Conservation (phyloP, 1,140 invertebrate genomes). For the Halesus radiatus region DNA sequence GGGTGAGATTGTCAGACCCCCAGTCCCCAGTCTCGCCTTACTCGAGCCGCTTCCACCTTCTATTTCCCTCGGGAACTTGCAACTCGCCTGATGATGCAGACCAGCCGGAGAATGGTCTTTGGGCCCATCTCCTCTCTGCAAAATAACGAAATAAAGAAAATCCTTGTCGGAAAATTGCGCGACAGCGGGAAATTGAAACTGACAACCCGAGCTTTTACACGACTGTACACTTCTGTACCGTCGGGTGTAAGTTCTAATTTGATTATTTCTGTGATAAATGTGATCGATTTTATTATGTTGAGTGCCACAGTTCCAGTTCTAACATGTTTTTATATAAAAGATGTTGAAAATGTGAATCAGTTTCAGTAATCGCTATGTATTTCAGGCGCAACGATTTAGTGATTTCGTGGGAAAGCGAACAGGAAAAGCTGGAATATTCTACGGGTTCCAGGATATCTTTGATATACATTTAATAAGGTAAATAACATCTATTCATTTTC, state of each 20-base stretch:
- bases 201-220: not conserved
- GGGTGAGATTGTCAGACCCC: not conserved
- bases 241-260: conserved; percentile 26
- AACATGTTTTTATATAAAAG: not conserved
- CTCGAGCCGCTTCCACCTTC: not conserved
- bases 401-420: conserved; percentile 22
- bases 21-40: not conserved
- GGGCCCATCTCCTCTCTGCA: conserved; percentile 5
- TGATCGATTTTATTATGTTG: not conserved
- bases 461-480: not conserved
- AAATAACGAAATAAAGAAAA: conserved; percentile 22
- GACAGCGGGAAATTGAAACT: conserved; percentile 6
- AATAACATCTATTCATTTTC: conserved; percentile 1
- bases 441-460: conserved; percentile 47
- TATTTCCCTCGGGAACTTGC: not conserved
- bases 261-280: conserved; percentile 12
- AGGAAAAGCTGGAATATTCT: conserved; percentile 51
- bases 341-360: not conserved
- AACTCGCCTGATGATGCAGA: conserved; percentile 12
- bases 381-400: conserved; percentile 46
- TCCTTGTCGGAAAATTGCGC: conserved; percentile 22
- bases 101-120: conserved; percentile 12
- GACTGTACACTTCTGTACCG: not conserved
- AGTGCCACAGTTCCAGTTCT: not conserved
- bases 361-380: conserved; percentile 23